Base-by-base conservation (phyloP, 2,888 invertebrate genomes). In the Alviniconcha strummeri region DNA sequence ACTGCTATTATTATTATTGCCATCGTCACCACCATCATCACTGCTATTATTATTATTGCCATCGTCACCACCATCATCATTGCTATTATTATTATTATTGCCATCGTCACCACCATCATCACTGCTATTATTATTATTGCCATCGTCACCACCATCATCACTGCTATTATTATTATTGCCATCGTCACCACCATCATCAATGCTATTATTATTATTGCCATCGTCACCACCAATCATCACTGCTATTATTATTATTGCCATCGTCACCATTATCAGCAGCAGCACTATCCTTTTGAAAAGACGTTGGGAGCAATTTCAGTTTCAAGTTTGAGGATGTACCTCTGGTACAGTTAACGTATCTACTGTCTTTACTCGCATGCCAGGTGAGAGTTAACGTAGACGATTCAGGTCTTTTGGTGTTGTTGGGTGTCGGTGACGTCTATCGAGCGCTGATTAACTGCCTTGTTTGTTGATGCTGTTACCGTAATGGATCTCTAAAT, bases 141-240 rank as follows among this genome's bases (percentile, higher is more conserved):
- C 64, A 64, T 64, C 64, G 13, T 36, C 36, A n/a, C n/a, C 17
- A 19, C 5, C 15, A 17, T 77, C 74, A 74, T 74, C 74, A 74
- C 52, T 54, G 52, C 54, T 54, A 74, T 74, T 13, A 74, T 55
- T 36, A 76, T 55, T 17, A 76, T 76, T n/a, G 54, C 54, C 36
- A 76, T 76, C 36, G 11, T 36, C 36, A n/a, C n/a, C 17, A 19
- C 5, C 15, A 17, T 77, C 74, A 74, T 74, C 74, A 74, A 52
- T 54, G 52, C 54, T 54, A 74, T 74, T 13, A 74, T 57, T 17
- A 56, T 60, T 13, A 56, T 60, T 17, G 13, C 13, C 57, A 77
- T 77, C 57, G 13, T 77, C 57, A 56, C 13, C 36, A 56, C 56
- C 57, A 77, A 17, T 77, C 74, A 74, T 74, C 74, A 74, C 52